Base-by-base conservation (phyloP, 2,797 vertebrate species). In the Heteromormyrus szaboi region DNA sequence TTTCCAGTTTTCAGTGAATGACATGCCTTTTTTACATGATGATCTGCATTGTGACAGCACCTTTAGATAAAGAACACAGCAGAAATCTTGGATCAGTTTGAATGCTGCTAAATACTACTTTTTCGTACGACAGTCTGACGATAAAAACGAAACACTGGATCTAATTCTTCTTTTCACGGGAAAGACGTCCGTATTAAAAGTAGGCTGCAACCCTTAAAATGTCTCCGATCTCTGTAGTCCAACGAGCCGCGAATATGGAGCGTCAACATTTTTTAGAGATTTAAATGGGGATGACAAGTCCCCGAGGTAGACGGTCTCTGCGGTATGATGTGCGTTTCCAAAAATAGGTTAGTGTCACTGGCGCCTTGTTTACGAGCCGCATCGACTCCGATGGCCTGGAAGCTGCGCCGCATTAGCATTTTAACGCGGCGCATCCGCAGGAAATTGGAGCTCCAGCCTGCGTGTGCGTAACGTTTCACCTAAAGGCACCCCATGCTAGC, bases 241-340 rank as follows among this genome's bases (percentile, higher is more conserved):
- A 19, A 51, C 22, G 90, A 91, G 93, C 93, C 76, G 92, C 89
- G 92, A 89, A 72, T 62, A 22, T 12, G 81, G 81, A 87, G 90
- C 88, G 88, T 86, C 65, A 88, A 33, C 81, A 50, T 87, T 88
- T 85, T 89, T 89, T 88, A 89, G 89, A 91, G 88, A 93, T 92
- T 91, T 90, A 91, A 94, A 92, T 87, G 90, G 94, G 94, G 93
- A 90, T 93, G 90, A 93, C 91, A 94, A 93, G 91, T 94, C 93
- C 93, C 94, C 89, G 86, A 91, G 93, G 93, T 94, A 91, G 91
- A 92, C 93, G 92, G 93, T 93, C 91, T 93, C 91, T 92, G 93
- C 91, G 93, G 91, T 91, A 89, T 89, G 50, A 91, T 89, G 88
- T 90, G 91, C 81, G 33, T 41, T 88, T 59, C 54, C 56, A 33